phyloP scores from a whole-genome alignment of 2,888 invertebrate genomes.

The Nymphalis urticae region DNA sequence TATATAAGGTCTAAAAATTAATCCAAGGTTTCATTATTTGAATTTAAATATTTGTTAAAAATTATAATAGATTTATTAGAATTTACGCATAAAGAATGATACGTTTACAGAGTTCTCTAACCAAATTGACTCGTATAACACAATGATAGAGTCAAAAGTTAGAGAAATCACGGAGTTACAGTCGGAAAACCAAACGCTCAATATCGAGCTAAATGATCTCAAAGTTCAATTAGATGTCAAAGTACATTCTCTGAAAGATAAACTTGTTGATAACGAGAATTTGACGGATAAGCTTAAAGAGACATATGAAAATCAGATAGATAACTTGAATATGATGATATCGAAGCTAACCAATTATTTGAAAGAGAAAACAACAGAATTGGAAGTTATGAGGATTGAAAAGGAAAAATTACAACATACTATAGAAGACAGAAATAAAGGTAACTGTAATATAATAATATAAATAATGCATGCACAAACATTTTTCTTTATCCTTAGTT shows the following conservation, averaged over 20 bases:
- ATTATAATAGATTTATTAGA: no score
- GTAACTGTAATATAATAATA: constrained; percentile 41
- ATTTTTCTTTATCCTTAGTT: neutral
- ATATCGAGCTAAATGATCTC: constrained; percentile 54
- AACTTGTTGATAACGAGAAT: constrained; percentile 58
- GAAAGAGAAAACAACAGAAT: constrained; percentile 59
- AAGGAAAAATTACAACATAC: constrained; percentile 51
- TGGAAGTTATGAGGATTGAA: constrained; percentile 54
- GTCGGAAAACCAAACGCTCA: constrained; percentile 55
- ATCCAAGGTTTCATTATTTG: no score
- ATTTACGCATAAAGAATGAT: neutral
- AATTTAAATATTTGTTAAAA: no score
- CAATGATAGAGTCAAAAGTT: constrained; percentile 47
- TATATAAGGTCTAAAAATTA: no score
- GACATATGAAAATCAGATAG: constrained; percentile 62
- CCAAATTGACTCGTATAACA: constrained; percentile 46
- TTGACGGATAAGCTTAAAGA: constrained; percentile 61
- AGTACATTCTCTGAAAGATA: constrained; percentile 63
- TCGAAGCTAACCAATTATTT: constrained; percentile 59
- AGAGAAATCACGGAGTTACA: constrained; percentile 52
- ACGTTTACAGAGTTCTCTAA: constrained; percentile 53
- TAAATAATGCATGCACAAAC: no score
- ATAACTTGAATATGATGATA: constrained; percentile 62
- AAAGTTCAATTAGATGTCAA: constrained; percentile 61
- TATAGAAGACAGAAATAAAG: constrained; percentile 50